phyloP scores from a whole-genome alignment of 2,113 vertebrate genomes.

The Esox niger region DNA sequence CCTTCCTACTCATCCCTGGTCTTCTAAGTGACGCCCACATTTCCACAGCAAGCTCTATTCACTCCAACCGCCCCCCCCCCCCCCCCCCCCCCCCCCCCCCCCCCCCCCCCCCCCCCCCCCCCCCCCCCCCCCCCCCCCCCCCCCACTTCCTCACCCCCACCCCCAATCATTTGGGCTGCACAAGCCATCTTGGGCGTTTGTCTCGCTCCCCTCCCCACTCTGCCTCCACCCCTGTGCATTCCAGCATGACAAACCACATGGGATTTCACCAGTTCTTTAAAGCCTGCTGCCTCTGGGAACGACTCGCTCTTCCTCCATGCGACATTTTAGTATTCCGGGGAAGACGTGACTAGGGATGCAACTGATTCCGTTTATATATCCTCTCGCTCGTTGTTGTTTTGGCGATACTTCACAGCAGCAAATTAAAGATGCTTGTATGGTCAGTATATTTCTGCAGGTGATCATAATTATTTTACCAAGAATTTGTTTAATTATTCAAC shows the following conservation, averaged over 20 bases:
- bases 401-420: slow-evolving; percentile 36
- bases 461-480: slow-evolving; percentile 52
- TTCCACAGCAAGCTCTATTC: neutral
- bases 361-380: slow-evolving; percentile 51
- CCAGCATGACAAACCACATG: slow-evolving; percentile 75
- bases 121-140: neutral
- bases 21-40: slow-evolving; percentile 1
- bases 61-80: neutral
- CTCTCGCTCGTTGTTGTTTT: slow-evolving; percentile 53
- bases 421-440: slow-evolving; percentile 12
- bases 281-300: slow-evolving; percentile 72
- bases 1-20: slow-evolving; percentile 37
- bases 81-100: neutral
- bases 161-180: slow-evolving; percentile 6
- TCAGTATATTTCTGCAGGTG: slow-evolving; percentile 38
- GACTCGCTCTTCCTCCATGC: slow-evolving; percentile 62
- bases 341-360: slow-evolving; percentile 72
- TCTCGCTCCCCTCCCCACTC: slow-evolving; percentile 14
- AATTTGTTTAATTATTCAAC: slow-evolving; percentile 49
- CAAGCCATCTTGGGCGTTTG: neutral
- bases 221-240: slow-evolving; percentile 52
- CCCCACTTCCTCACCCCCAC: no score
- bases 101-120: slow-evolving; percentile 15
- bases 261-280: slow-evolving; percentile 76
- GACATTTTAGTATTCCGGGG: slow-evolving; percentile 71